These are phyloP conservation scores for Dipodomys spectabilis DNA, from an alignment of 2,113 vertebrate genomes.

Conservation along the genomic window DNA sequence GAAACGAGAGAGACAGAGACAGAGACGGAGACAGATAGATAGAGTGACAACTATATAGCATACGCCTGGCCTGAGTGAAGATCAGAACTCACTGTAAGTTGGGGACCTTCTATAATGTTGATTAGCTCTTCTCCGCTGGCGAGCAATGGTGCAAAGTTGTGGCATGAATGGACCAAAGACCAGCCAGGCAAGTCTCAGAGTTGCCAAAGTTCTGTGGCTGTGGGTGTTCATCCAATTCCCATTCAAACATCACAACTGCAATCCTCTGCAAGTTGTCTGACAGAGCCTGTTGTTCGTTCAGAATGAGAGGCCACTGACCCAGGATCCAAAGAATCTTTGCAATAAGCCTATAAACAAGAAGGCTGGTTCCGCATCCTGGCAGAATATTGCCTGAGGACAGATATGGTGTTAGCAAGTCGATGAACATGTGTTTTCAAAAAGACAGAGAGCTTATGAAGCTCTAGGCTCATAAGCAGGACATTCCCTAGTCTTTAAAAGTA, in stretches of 20 bases:
- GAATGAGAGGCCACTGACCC: background rate
- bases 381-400: background rate
- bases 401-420: background rate
- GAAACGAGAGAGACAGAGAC: too few species aligned
- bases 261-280: background rate
- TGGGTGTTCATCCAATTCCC: background rate
- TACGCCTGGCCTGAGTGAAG: background rate
- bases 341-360: background rate
- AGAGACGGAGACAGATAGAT: too few species aligned
- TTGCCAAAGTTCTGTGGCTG: background rate
- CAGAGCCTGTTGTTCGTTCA: background rate
- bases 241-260: background rate
- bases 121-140: background rate
- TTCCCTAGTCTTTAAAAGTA: slow-evolving; percentile 8
- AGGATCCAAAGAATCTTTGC: background rate
- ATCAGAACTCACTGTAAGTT: background rate
- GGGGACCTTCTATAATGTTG: background rate
- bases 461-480: background rate
- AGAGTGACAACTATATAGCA: background rate
- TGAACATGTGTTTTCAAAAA: background rate
- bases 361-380: background rate
- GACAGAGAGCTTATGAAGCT: background rate
- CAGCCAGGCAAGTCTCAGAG: background rate
- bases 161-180: background rate
- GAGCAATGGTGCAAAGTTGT: too few species aligned